Base-by-base conservation (phyloP, 53 echinoderm and acorn worm species). In the Apostichopus leukothele region DNA sequence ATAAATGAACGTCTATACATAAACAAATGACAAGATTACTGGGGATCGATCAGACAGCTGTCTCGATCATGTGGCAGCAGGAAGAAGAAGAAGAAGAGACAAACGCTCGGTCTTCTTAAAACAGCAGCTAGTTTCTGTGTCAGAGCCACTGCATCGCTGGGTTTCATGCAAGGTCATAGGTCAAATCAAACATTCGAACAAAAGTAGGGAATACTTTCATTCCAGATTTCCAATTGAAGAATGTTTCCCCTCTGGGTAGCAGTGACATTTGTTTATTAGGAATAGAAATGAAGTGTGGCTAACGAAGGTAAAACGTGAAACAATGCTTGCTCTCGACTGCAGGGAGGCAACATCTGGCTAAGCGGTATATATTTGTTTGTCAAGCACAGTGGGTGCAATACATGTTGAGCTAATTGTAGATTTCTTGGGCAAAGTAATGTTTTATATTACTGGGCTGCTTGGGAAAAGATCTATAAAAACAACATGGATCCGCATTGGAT, bases 271-370 rank as follows among this genome's bases (percentile, higher is more conserved):
- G 81, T 81, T 81, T 81, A 81, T 81, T 81, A 81, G 55, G 22
- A 25, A 81, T 81, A 59, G 81, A 81, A 81, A 81, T 81, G 59
- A 52, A 81, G 81, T 81, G 81, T 81, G 55, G 81, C 59, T 81
- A 81, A 81, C 81, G 81, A 81, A 59, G 21, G 18, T 51, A 51
- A 52, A 12, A 81, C 81, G 81, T 81, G 81, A 81, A 81, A 81
- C 55, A 81, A 54, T 81, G 54, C 81, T 12, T 10, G 57, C 57
- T 57, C 8, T 7, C 57, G 10, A 57, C 57, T 57, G 55, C 55
- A 55, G 57, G 57, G 10, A 10, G 57, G 57, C 39, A 39, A 39
- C 39, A 39, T 39, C 39, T 39, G 39, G 39, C 39, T 39, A 39
- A 39, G 39, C 39, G 39, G 39, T 39, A 39, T 39, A 39, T 39